Conservation (phyloP, 2,888 invertebrate genomes). For the Scaptodrosophila latifasciaeformis region DNA sequence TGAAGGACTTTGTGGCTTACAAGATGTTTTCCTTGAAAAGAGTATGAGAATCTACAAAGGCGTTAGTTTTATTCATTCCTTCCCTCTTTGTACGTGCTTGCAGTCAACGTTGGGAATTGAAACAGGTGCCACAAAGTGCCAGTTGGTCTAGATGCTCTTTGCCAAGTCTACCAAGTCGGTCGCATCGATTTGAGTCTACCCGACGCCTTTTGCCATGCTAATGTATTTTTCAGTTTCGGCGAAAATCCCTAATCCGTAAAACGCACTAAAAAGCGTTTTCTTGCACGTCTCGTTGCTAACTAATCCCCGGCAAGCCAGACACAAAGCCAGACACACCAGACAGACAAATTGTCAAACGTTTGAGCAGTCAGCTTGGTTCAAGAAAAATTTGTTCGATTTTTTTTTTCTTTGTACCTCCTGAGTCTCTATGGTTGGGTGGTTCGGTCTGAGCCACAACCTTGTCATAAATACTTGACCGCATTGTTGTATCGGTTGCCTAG, state of each 20-base stretch:
- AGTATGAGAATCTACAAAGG: conserved; percentile 23
- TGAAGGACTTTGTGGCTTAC: too few relatives aligned
- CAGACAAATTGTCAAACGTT: too few relatives aligned
- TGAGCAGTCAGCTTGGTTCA: too few relatives aligned
- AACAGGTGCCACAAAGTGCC: conserved; percentile 71
- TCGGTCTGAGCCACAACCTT: conserved; percentile 44
- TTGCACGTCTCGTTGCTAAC: conserved; percentile 28
- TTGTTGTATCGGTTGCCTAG: conserved; percentile 29
- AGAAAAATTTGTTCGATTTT: conserved; percentile 12
- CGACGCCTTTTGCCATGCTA: conserved; percentile 58
- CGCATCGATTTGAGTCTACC: conserved; percentile 15
- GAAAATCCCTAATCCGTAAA: conserved; percentile 66
- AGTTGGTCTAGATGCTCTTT: conserved; percentile 13
- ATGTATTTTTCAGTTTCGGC: conserved; percentile 68
- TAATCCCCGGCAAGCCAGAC: not conserved
- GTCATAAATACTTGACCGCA: conserved; percentile 66
- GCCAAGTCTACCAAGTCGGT: conserved; percentile 6
- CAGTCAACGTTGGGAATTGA: conserved; percentile 55
- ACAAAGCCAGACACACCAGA: too few relatives aligned
- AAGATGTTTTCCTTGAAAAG: too few relatives aligned
- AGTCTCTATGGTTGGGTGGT: conserved; percentile 10
- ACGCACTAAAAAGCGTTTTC: conserved; percentile 62
- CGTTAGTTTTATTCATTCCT: too few relatives aligned
- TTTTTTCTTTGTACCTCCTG: conserved; percentile 5
- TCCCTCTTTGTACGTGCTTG: too few relatives aligned